Evolutionary conservation across 2,797 vertebrate species (phyloP).

Genomic region (Sus cebifrons): DNA sequence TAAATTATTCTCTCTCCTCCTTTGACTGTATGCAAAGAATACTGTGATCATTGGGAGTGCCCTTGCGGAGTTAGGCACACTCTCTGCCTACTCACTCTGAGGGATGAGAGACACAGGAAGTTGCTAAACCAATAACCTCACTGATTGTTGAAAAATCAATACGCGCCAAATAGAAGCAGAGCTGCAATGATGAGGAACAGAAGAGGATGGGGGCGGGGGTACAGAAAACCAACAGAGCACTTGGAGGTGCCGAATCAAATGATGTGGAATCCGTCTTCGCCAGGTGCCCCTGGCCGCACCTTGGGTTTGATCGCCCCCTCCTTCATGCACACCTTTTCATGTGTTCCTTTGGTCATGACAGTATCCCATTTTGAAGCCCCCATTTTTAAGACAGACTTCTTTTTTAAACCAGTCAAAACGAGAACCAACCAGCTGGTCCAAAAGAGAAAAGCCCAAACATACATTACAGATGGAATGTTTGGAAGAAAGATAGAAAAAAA

Average conservation of each 20-base stretch:
- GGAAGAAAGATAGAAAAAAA: constrained; percentile 7
- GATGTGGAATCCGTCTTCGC: not conserved
- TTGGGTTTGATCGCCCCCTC: not conserved
- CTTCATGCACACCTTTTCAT: not conserved
- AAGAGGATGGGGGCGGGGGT: not conserved
- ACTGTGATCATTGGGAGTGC: not conserved
- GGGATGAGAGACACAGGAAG: constrained; percentile 6
- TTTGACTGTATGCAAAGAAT: not conserved
- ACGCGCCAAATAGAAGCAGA: constrained; percentile 69
- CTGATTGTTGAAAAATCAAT: constrained; percentile 53
- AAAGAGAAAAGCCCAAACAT: constrained; percentile 6
- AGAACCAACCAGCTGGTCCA: constrained; percentile 11
- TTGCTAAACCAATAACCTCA: constrained; percentile 40
- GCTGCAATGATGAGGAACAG: not conserved
- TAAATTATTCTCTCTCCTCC: not conserved
- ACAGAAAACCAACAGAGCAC: too few relatives aligned
- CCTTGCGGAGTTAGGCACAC: not conserved
- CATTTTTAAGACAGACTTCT: constrained; percentile 24
- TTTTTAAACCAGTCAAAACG: not conserved
- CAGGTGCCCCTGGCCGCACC: fast-evolving
- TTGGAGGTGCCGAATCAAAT: not conserved
- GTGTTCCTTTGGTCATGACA: not conserved
- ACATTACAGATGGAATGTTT: not conserved
- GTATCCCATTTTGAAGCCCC: not conserved
- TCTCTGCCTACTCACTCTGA: not conserved